Conservation (phyloP, 2,888 invertebrate species). For the Drosophila quinaria region DNA sequence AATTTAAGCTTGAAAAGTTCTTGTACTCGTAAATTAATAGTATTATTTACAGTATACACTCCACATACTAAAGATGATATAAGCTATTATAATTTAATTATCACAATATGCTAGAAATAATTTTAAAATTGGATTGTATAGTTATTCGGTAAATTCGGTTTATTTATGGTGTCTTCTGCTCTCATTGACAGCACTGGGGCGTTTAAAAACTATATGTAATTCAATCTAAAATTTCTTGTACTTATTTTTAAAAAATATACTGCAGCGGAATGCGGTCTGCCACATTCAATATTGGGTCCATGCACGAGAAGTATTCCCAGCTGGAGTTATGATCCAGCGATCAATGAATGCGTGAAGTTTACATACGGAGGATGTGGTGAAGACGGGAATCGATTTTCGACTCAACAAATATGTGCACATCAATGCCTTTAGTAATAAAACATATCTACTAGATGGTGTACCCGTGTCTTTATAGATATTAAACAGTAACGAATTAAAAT, state of each 20-base stretch:
- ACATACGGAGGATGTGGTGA: neutral
- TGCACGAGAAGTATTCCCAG: neutral
- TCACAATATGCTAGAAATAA: neutral
- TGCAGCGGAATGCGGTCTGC: neutral
- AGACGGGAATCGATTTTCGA: neutral
- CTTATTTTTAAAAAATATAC: neutral
- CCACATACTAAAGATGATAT: too few species aligned
- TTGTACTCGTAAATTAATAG: too few species aligned
- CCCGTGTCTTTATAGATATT: neutral
- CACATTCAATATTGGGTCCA: neutral
- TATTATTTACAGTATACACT: too few species aligned
- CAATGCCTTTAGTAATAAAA: neutral
- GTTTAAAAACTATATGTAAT: neutral
- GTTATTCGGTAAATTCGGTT: neutral
- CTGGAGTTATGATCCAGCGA: neutral
- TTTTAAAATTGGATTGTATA: neutral
- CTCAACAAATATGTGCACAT: neutral
- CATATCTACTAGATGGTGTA: neutral
- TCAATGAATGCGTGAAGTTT: neutral
- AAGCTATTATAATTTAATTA: neutral
- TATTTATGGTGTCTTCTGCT: neutral
- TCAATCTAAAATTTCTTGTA: neutral
- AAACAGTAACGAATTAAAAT: too few species aligned
- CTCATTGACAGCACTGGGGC: neutral
- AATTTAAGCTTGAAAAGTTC: too few species aligned